Evolutionary conservation across 2,888 invertebrate species (phyloP).

Genomic region (Sialis lutaria): DNA sequence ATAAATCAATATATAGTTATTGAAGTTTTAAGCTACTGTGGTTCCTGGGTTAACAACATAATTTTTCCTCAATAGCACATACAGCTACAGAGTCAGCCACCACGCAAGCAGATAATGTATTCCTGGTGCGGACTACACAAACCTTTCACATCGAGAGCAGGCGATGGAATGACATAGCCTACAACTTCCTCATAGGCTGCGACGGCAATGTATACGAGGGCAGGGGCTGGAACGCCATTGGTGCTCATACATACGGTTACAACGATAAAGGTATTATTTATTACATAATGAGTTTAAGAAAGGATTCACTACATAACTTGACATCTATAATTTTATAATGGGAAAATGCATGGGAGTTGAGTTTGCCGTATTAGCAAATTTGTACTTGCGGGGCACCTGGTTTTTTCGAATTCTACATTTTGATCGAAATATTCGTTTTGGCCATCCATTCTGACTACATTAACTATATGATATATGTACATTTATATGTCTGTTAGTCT

Average conservation of each 20-base stretch:
- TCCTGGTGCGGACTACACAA: constrained; percentile 29
- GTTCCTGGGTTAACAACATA: too few species aligned
- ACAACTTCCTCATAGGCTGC: constrained; percentile 36
- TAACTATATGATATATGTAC: too few species aligned
- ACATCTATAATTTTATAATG: too few species aligned
- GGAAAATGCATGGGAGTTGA: too few species aligned
- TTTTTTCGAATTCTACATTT: too few species aligned
- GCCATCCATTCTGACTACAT: too few species aligned
- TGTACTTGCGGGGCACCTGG: too few species aligned
- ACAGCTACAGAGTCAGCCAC: constrained; percentile 29
- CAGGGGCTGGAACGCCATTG: constrained; percentile 33
- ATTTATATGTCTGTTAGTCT: too few species aligned
- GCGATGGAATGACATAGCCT: constrained; percentile 32
- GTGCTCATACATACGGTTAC: constrained; percentile 33
- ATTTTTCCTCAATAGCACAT: constrained; percentile 20
- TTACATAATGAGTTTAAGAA: not conserved
- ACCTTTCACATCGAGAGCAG: constrained; percentile 32
- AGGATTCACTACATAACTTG: not conserved
- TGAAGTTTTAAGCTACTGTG: too few species aligned
- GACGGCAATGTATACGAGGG: constrained; percentile 39
- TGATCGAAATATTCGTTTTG: too few species aligned
- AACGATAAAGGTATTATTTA: constrained; percentile 18
- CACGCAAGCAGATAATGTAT: constrained; percentile 27
- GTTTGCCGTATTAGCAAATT: not conserved
- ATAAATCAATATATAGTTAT: too few species aligned